phyloP scores from a whole-genome alignment of 2,888 invertebrate genomes.

The Belgica antarctica region DNA sequence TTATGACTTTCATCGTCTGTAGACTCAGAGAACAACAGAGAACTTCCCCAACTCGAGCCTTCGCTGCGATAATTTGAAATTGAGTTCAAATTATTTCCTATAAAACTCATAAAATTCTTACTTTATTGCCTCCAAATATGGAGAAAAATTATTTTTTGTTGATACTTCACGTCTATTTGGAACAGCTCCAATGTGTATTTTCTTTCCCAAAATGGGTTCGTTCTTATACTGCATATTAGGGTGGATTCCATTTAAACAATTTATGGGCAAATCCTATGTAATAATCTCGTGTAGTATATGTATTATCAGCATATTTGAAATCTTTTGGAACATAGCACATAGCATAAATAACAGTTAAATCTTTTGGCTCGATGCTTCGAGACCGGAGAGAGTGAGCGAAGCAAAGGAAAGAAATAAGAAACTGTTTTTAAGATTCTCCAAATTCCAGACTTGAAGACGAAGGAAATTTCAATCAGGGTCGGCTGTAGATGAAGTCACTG shows the following conservation, averaged over 20 bases:
- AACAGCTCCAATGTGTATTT: conserved; percentile 14
- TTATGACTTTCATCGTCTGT: neutral
- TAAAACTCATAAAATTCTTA: conserved; percentile 31
- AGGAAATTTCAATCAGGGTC: neutral
- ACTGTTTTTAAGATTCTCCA: neutral
- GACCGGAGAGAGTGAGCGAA: no score
- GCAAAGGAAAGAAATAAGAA: neutral
- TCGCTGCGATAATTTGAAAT: conserved; percentile 39
- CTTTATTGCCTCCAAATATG: conserved; percentile 17
- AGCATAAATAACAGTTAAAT: conserved; percentile 7
- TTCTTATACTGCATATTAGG: conserved; percentile 4
- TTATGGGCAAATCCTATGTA: conserved; percentile 14
- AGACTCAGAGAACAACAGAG: neutral
- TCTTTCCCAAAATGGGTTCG: neutral
- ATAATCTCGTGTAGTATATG: conserved; percentile 6
- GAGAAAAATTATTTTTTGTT: conserved; percentile 13
- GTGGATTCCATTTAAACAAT: conserved; percentile 23
- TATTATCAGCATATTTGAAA: conserved; percentile 16
- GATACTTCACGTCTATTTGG: neutral
- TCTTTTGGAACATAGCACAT: neutral
- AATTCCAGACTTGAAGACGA: neutral
- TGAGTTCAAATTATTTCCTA: conserved; percentile 41
- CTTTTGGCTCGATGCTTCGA: neutral
- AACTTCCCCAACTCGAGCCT: conserved; percentile 4
- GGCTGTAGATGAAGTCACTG: no score